Evolutionary conservation across 2,888 invertebrate genomes (phyloP), one percentile per base, ranked within the genome.

Genomic region (Hermaeophaga mercurialis): DNA sequence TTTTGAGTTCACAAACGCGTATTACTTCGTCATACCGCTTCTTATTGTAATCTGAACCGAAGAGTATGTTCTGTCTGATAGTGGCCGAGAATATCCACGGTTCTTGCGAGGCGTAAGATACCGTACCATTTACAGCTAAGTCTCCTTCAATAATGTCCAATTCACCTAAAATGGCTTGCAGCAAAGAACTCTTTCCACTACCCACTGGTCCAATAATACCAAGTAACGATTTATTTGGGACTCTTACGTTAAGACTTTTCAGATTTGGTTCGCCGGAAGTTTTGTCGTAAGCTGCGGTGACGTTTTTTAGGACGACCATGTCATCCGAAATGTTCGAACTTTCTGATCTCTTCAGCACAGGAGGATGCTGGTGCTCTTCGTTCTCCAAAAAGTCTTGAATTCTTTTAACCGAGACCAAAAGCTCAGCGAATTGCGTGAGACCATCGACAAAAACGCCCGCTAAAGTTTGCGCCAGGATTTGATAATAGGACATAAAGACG

Each of bases 41-140:
- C 17, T 83, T 80, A 65, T 87, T 86, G 84, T 84, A 87, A 61
- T 82, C 79, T 70, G 83, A 84, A 0, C 95, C 95, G 76, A 96
- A 96, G 1, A 94, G 75, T 63, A 97, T 92, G 75, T 97, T 97
- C 70, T 95, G 93, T 8, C 90, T 82, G 0, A 96, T 86, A 59
- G 90, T 90, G 12, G 85, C 87, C 52, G 86, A 85, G 68, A 89
- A 89, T 0, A 89, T 73, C 93, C 94, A 94, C 0, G 94, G 88
- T 70, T 93, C 88, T 74, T 92, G 91, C 46, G 90, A 85, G 1
- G 90, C 88, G 71, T 93, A 94, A 0, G 86, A 85, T 0, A 87
- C 79, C 1, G 79, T 80, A 4, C 92, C 92, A 3, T 82, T 82
- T 6, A 90, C 79, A 68, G 83, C 80, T 3, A 90, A 73, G 1